phyloP scores from a whole-genome alignment of 1,140 invertebrate species.

The Scaptomyza pallida region DNA sequence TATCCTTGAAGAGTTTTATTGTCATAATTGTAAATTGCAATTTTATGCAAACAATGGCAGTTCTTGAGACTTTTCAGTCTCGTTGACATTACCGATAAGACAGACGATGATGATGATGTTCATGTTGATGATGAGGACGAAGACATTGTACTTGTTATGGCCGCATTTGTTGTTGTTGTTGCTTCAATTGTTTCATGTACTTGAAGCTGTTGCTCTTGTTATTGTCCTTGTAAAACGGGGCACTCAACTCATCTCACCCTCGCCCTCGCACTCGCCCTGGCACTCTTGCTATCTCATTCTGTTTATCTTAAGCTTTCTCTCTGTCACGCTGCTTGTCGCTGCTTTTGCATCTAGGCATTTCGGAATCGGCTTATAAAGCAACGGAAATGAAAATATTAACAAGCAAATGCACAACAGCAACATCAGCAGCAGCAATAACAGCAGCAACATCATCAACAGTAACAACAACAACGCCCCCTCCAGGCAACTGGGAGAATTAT shows the following conservation, averaged over 20 bases:
- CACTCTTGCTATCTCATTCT: neutral
- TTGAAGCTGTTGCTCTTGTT: constrained; percentile 73
- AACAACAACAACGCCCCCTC: constrained; percentile 27
- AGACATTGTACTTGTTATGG: constrained; percentile 49
- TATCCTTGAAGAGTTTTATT: constrained; percentile 46
- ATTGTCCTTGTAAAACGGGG: constrained; percentile 65
- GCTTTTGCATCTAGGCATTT: constrained; percentile 57
- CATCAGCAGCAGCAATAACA: constrained; percentile 8
- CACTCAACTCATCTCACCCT: constrained; percentile 70
- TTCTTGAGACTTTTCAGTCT: constrained; percentile 33
- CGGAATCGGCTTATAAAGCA: constrained; percentile 77
- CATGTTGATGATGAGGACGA: constrained; percentile 11
- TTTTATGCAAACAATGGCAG: constrained; percentile 81
- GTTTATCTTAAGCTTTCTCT: neutral
- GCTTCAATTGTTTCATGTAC: constrained; percentile 40
- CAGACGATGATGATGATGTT: constrained; percentile 20
- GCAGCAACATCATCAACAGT: constrained; percentile 13
- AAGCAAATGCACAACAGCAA: constrained; percentile 73
- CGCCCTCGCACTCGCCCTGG: neutral
- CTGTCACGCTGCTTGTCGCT: constrained; percentile 19
- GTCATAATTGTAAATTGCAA: constrained; percentile 83
- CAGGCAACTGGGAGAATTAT: constrained; percentile 61
- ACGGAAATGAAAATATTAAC: constrained; percentile 84
- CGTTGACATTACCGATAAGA: constrained; percentile 72
- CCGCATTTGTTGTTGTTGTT: constrained; percentile 58